Base-by-base conservation (phyloP, 1,140 invertebrate genomes). In the Drosophila paulistorum region DNA sequence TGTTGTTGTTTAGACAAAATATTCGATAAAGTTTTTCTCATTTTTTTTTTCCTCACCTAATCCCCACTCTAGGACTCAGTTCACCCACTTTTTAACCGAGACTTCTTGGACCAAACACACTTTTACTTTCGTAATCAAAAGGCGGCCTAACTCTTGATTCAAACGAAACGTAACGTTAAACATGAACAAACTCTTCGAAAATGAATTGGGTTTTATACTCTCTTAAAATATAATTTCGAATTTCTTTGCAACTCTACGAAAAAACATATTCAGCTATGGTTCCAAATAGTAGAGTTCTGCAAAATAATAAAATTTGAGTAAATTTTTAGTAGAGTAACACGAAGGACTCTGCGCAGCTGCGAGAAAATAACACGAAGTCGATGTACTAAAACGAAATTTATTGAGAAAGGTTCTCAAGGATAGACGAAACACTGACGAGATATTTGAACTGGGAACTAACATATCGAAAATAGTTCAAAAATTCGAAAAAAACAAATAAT, bases 111-210 rank as follows among this genome's bases (percentile, higher is more conserved):
- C 14, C 65, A 76, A 76, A 70, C 71, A 82, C 83, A 82, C 83
- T 86, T 79, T 86, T 83, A 86, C 83, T 86, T 86, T 86, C 76
- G 77, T 87, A 79, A 77, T 73, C 84, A 78, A 86, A 85, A 64
- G 86, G 74, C 62, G 81, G 74, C 62, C 68, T 54, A 67, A 26
- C 71, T 77, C 79, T 81, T 75, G 74, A 76, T 6, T 30, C 30
- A 30, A 37, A 10, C 1, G 9, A 37, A 37, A 37, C 35, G 2
- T 1, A 39, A 39, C 11, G 54, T 48, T 72, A 76, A 41, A 23
- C 39, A 71, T 30, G 0, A 10, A 17, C 9, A 51, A 75, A 17
- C 71, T 63, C 71, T 75, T 68, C 75, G 5, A 51, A 23, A 51
- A 51, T 17, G 2, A 13, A 13, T n/a, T 11, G 10, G 3, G 7